phyloP scores from a whole-genome alignment of 2,113 vertebrate genomes.

The Micromys minutus region DNA sequence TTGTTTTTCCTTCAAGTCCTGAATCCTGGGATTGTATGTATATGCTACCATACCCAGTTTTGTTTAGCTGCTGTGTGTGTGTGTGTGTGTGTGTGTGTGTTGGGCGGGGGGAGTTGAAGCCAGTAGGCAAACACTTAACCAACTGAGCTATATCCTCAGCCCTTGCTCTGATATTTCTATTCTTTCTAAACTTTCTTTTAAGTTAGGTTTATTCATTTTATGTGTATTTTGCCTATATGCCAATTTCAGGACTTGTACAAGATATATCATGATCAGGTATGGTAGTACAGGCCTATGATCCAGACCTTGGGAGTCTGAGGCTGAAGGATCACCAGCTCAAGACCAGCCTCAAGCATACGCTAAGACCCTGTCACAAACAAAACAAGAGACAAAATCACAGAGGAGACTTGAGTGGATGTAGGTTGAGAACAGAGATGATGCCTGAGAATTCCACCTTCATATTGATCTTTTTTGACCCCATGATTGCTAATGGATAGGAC shows the following conservation, averaged over 20 bases:
- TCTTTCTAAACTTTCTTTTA: not conserved
- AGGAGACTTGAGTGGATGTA: not conserved
- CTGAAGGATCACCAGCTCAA: not conserved
- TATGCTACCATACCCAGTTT: not conserved
- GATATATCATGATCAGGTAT: not conserved
- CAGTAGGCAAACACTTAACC: not conserved
- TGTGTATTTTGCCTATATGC: not conserved
- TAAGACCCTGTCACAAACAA: not conserved
- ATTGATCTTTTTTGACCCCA: not conserved
- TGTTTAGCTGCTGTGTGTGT: too few species aligned
- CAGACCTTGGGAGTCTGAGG: not conserved
- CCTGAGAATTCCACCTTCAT: not conserved
- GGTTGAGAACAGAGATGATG: not conserved
- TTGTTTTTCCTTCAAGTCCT: not conserved
- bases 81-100: too few species aligned
- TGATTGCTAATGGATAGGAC: not conserved
- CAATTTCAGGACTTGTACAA: not conserved
- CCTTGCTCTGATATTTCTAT: not conserved
- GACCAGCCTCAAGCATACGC: too few species aligned
- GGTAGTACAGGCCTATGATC: not conserved
- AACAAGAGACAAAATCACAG: not conserved
- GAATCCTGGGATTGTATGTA: not conserved
- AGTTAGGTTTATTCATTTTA: not conserved
- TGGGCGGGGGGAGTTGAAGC: not conserved
- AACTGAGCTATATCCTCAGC: not conserved